Evolutionary conservation across 92 coral and sea anemone species (phyloP), one percentile per base, ranked within the genome.

Genomic region (Porites lobata): DNA sequence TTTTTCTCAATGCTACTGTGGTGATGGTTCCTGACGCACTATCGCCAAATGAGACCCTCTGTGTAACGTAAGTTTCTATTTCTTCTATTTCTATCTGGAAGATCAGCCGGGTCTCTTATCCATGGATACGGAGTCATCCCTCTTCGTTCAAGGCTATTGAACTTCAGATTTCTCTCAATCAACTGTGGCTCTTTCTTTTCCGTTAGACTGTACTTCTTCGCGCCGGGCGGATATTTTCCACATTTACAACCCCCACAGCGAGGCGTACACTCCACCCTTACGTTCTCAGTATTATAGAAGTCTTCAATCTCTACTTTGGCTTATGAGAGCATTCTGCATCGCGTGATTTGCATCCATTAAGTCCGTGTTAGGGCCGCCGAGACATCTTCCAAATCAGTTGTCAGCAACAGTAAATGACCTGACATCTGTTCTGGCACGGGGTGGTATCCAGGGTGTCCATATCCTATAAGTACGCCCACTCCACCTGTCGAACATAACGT

Each of bases 161-260:
- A 53, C 54, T 69, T 14, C 53, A 76, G 65, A 50, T 54, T 76
- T 22, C 29, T 57, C 24, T 76, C 64, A 19, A 53, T 54, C 29
- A 75, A 65, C 14, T 22, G 19, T 20, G 7, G 65, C 32, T 75
- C 64, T 53, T 21, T 75, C n/a, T 22, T 66, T 21, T 93, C 91
- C 47, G 83, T 84, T 53, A 86, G 47, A 52, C 75, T 78, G 76
- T 90, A 81, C 20, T 86, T 85, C 61, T 84, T 76, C 20, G 69
- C 56, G n/a, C 87, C 93, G 14, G 85, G 26, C 20, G 82, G 53
- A 72, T 89, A 90, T 65, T 75, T 78, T 6, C 90, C 93, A 56
- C 93, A 77, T 77, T 89, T 89, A 65, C 92, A 89, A 17, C 92
- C 82, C 21, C 92, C 89, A 61, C 92, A 89, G 22, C 65, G 79